Percentiles rank a stretch among this genome's conserved stretches.
Evolutionary conservation across 2,797 vertebrate genomes (phyloP).

Genomic region (Mus spretus): DNA sequence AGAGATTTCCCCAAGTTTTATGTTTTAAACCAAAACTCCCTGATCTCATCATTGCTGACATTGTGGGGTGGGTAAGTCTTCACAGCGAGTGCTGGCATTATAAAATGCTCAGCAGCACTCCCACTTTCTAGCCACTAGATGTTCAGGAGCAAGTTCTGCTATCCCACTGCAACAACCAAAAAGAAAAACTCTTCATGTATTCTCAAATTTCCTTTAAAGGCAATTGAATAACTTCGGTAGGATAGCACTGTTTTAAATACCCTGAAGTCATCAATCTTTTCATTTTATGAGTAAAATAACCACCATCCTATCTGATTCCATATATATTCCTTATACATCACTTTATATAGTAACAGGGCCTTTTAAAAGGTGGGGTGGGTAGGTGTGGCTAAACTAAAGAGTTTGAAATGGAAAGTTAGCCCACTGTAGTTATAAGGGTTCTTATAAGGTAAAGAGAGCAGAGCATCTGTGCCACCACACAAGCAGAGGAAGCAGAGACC

Average conservation of each 20-base stretch:
- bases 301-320: neutral
- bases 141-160: neutral
- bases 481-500: neutral
- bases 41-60: neutral
- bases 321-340: neutral
- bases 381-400: neutral
- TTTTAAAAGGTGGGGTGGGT: neutral
- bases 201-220: neutral
- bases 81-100: neutral
- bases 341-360: neutral
- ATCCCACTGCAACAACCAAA: neutral
- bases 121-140: neutral
- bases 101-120: too few relatives aligned
- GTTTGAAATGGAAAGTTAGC: neutral
- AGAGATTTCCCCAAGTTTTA: slow-evolving; percentile 6
- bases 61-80: neutral
- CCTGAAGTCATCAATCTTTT: neutral
- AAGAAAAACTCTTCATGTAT: neutral
- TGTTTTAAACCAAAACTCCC: neutral
- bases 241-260: neutral
- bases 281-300: neutral
- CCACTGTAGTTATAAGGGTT: neutral
- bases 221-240: neutral
- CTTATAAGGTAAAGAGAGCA: neutral
- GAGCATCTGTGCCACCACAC: neutral